phyloP scores from a whole-genome alignment of 92 coral and sea anemone genomes.

The Siderastrea radians region DNA sequence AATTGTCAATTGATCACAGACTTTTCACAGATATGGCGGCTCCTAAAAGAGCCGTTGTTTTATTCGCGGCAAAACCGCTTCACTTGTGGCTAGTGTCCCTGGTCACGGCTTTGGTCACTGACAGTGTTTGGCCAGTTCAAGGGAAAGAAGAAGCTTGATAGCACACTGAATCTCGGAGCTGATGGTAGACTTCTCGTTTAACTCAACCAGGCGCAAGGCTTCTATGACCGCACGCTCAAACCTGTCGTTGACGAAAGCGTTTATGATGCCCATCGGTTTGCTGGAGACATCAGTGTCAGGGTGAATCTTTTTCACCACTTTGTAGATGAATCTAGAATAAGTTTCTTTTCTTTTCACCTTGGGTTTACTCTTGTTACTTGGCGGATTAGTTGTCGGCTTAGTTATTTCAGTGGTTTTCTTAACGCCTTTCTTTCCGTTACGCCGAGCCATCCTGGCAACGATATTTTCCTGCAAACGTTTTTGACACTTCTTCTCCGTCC shows the following conservation, averaged over 20 bases:
- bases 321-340: constrained; percentile 20
- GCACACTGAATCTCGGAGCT: constrained; percentile 83
- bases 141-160: constrained; percentile 74
- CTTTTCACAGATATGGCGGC: constrained; percentile 43
- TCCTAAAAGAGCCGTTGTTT: constrained; percentile 70
- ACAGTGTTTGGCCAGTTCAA: constrained; percentile 96
- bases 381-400: not conserved
- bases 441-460: not conserved
- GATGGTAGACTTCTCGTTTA: not conserved
- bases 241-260: constrained; percentile 80
- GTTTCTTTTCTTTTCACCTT: constrained; percentile 21
- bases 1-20: not conserved
- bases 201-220: constrained; percentile 13
- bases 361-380: constrained; percentile 23
- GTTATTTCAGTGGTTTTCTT: constrained; percentile 2
- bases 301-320: constrained; percentile 66
- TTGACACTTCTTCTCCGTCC: not conserved
- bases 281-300: constrained; percentile 79
- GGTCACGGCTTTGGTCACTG: constrained; percentile 97
- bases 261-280: constrained; percentile 86
- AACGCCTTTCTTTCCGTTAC: not conserved
- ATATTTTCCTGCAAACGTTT: no score
- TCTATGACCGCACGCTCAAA: constrained; percentile 31
- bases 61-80: constrained; percentile 11
- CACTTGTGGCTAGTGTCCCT: constrained; percentile 92